Evolutionary conservation across 2,797 vertebrate genomes (phyloP).

Genomic region (Anableps anableps): DNA sequence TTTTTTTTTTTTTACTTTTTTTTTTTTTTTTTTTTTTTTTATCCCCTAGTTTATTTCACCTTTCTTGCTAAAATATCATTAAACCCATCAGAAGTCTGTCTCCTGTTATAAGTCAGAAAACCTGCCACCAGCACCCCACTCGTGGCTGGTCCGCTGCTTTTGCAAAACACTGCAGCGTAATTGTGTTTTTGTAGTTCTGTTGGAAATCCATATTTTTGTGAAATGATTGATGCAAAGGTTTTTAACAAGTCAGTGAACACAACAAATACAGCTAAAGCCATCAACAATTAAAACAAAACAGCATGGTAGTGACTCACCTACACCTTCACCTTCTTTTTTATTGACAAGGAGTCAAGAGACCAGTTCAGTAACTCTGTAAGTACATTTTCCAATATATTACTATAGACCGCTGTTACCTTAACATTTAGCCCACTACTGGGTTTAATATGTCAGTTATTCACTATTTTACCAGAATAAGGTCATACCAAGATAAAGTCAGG

Average conservation of each 20-base stretch:
- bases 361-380: slow-evolving; percentile 3
- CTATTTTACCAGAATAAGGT: background rate
- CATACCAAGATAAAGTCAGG: background rate
- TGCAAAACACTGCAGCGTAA: background rate
- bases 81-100: background rate
- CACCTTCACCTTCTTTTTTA: background rate
- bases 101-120: background rate
- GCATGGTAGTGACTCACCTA: background rate
- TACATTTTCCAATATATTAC: background rate
- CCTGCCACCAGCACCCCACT: background rate
- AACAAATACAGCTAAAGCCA: background rate
- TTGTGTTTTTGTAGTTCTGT: background rate
- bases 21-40: background rate
- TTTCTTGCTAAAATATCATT: background rate
- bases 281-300: background rate
- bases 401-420: background rate
- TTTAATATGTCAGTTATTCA: background rate
- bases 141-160: background rate
- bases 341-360: background rate
- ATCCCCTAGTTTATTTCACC: background rate
- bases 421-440: background rate
- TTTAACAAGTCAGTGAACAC: background rate
- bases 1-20: too few relatives aligned
- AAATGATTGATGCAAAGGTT: background rate
- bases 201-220: background rate